Conservation (phyloP, 1,140 invertebrate species). For the Diachasma alloeum region DNA sequence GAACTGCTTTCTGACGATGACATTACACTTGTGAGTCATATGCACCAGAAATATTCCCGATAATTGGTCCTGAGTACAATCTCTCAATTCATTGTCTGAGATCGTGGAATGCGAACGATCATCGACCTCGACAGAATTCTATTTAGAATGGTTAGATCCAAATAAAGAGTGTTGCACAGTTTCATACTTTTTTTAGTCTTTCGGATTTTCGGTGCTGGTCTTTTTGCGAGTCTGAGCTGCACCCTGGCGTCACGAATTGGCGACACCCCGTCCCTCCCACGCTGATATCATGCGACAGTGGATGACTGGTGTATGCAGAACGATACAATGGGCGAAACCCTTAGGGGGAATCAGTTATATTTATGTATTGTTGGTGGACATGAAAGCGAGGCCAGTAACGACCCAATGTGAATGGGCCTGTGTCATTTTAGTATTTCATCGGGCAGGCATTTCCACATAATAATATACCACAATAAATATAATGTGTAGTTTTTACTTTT, state of each 20-base stretch:
- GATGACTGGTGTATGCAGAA: constrained; percentile 22
- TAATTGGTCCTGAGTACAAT: constrained; percentile 29
- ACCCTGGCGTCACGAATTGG: constrained; percentile 4
- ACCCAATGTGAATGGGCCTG: constrained; percentile 26
- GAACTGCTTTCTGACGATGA: constrained; percentile 6
- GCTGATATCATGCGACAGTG: constrained; percentile 21
- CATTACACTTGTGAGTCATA: constrained; percentile 49
- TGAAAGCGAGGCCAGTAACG: constrained; percentile 32
- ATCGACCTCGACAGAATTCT: neutral
- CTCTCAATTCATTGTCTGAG: neutral
- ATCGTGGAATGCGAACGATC: neutral
- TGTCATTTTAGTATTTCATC: constrained; percentile 34
- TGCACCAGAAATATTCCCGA: constrained; percentile 50
- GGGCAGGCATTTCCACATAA: neutral
- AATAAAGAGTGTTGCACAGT: neutral
- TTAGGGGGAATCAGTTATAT: constrained; percentile 33
- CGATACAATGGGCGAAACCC: constrained; percentile 27
- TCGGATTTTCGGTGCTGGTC: neutral
- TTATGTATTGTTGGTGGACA: constrained; percentile 36
- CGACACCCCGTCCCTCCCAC: constrained; percentile 2
- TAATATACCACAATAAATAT: neutral
- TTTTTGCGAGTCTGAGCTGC: neutral
- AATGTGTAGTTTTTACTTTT: neutral
- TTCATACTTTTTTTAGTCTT: neutral
- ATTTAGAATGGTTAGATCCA: neutral